Evolutionary conservation across 1,140 invertebrate species (phyloP), one percentile per base, ranked within the genome.

Genomic region (Leptopilina clavipes): DNA sequence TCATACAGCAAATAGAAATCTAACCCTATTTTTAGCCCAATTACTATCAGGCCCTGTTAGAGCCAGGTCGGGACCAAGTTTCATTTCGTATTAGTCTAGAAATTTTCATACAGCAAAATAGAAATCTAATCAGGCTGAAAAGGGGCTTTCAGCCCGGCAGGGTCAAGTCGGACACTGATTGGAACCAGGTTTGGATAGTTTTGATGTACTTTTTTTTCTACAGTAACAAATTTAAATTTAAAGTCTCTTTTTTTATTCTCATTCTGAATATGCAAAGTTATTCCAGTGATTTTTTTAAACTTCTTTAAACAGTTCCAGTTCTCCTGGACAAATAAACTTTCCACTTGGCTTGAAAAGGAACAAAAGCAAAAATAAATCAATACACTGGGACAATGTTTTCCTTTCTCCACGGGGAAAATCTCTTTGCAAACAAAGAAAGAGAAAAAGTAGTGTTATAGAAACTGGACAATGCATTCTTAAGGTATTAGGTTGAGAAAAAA

Each of bases 301-400:
- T 22, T 65, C 22, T 14, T 31, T n/a, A 14, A 65, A n/a, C 59
- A 31, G 12, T 6, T n/a, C 9, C 10, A 59, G 56, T 25, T 2
- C 12, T n/a, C 10, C 6, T 7, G 59, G 25, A 19, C 11, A n/a
- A 65, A 65, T 65, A 65, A 6, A 65, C 59, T 37, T 65, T 65
- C 3, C 22, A 14, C 25, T 65, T 31, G 11, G 12, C 12, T 65
- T 37, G 22, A 31, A 65, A 37, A 14, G 12, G 6, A 65, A 65
- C 25, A 65, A 65, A 65, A 65, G 25, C 1, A 7, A 65, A 17
- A 65, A 65, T 31, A 65, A 65, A 65, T 65, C 59, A 65, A 65
- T 65, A 65, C 59, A 31, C 9, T 59, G 59, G 25, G 59, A 65
- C 12, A 31, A 65, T 37, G 22, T n/a, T 65, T 31, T 65, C 12